phyloP scores from a whole-genome alignment of 2,888 invertebrate genomes.

The Smittia aterrima region DNA sequence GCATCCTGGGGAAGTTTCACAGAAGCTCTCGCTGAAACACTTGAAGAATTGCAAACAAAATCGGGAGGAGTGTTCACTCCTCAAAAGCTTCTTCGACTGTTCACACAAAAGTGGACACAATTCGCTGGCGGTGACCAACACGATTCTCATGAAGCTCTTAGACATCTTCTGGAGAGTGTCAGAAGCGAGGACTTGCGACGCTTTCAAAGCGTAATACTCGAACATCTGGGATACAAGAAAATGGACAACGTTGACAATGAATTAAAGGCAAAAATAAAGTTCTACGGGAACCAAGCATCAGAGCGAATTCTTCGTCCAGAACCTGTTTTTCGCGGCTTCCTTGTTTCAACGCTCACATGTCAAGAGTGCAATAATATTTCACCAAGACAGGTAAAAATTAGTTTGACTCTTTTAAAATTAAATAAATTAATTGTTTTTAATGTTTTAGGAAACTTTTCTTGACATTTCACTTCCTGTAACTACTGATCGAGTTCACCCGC shows the following conservation, averaged over 20 bases:
- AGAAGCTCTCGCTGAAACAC: constrained; percentile 65
- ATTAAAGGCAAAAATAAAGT: constrained; percentile 73
- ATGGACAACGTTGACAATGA: constrained; percentile 75
- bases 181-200: constrained; percentile 72
- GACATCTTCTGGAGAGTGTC: constrained; percentile 87
- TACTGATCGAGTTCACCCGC: constrained; percentile 69
- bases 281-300: constrained; percentile 77
- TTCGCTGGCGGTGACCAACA: constrained; percentile 95
- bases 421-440: no score
- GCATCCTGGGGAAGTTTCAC: constrained; percentile 70
- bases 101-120: constrained; percentile 71
- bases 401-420: no score
- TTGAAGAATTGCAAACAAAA: constrained; percentile 63
- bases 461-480: constrained; percentile 92
- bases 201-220: constrained; percentile 78
- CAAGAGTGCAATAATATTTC: constrained; percentile 85
- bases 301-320: constrained; percentile 78
- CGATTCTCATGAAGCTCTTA: constrained; percentile 91
- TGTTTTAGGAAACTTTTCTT: constrained; percentile 90
- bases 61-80: constrained; percentile 66
- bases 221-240: constrained; percentile 70
- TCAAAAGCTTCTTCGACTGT: constrained; percentile 61
- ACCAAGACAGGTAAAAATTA: no score
- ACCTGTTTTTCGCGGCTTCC: constrained; percentile 88
- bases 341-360: constrained; percentile 87